Percentiles rank a stretch among this genome's conserved stretches.
Evolutionary conservation across 2,888 invertebrate species (phyloP).

Genomic region (Ectobius pallidus): DNA sequence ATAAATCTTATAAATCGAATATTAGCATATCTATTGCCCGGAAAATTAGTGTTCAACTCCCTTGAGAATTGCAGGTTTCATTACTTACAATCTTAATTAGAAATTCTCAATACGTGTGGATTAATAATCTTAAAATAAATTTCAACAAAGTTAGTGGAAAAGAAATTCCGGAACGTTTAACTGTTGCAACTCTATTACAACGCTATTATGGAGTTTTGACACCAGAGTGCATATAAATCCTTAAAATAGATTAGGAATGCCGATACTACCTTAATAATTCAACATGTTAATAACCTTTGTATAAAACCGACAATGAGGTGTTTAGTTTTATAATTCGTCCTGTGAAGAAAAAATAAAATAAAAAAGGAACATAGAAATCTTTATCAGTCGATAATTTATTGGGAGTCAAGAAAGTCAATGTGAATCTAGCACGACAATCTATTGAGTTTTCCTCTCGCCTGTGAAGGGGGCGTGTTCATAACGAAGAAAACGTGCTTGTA

Average conservation of each 20-base stretch:
- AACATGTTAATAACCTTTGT: constrained; percentile 27
- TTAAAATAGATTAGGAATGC: not conserved
- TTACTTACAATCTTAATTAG: too few species aligned
- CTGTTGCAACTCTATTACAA: too few species aligned
- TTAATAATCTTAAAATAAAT: too few species aligned
- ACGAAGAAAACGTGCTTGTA: not conserved
- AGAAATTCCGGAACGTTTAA: too few species aligned
- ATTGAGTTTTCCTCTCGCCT: not conserved
- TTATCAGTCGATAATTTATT: constrained; percentile 28
- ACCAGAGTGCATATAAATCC: not conserved
- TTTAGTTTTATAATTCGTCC: constrained; percentile 15
- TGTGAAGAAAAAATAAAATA: constrained; percentile 14
- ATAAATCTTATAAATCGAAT: too few species aligned
- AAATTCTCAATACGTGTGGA: too few species aligned
- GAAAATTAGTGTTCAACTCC: too few species aligned
- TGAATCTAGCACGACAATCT: constrained; percentile 18
- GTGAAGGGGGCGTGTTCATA: constrained; percentile 4
- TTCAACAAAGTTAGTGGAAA: too few species aligned
- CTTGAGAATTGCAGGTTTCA: too few species aligned
- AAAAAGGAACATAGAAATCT: constrained; percentile 15
- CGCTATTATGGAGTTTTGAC: too few species aligned
- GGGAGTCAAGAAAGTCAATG: not conserved
- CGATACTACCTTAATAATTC: constrained; percentile 7
- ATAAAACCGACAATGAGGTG: constrained; percentile 21
- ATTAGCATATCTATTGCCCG: too few species aligned